phyloP scores from a whole-genome alignment of 2,797 vertebrate genomes.

The Bradypus variegatus region DNA sequence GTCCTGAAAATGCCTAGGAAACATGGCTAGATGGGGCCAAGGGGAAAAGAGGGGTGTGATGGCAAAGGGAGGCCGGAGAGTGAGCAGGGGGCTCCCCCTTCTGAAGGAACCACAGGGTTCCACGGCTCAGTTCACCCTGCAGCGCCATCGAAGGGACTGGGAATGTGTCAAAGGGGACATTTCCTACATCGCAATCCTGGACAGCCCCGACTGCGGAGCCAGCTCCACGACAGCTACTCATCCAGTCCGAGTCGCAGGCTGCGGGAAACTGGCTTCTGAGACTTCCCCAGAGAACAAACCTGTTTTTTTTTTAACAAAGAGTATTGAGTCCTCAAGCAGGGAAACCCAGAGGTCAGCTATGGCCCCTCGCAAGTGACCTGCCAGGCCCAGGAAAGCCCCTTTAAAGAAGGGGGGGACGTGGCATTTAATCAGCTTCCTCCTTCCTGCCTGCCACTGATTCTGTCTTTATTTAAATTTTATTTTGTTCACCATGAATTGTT shows the following conservation, averaged over 20 bases:
- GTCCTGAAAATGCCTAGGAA: background rate
- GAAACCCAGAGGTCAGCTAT: background rate
- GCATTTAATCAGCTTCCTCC: background rate
- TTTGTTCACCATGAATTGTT: background rate
- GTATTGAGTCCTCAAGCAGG: background rate
- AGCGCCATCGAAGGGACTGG: too few species aligned
- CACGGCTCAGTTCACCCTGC: background rate
- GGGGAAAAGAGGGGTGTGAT: background rate
- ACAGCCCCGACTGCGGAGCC: too few species aligned
- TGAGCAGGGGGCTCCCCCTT: background rate
- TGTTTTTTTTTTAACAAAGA: background rate
- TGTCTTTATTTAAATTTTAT: background rate
- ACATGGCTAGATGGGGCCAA: background rate
- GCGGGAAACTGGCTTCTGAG: background rate
- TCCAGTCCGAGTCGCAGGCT: background rate
- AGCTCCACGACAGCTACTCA: too few species aligned
- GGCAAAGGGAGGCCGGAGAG: background rate
- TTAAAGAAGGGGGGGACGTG: fast-evolving
- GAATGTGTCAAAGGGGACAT: background rate
- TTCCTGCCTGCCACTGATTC: background rate
- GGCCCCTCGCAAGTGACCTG: background rate
- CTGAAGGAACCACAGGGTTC: too few species aligned
- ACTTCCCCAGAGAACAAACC: background rate
- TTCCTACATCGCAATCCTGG: too few species aligned
- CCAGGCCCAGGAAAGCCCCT: background rate